Percentiles rank a stretch among this genome's conserved stretches.
Conservation (phyloP, 2,888 invertebrate species). For the Smittia sp. region DNA sequence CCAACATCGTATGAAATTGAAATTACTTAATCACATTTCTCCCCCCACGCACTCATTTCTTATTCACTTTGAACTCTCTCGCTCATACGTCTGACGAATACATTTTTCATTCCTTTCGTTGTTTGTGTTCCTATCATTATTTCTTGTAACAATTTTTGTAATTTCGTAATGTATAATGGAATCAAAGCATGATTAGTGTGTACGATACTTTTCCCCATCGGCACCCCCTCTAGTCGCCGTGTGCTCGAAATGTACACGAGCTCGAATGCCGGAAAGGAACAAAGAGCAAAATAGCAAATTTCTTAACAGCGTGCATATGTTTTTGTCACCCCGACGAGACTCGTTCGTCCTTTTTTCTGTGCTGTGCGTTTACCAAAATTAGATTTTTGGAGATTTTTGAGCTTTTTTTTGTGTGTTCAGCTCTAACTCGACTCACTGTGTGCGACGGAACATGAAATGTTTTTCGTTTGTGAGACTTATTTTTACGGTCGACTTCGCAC, state of each 20-base stretch:
- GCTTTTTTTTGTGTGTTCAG: not conserved
- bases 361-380: slow-evolving; percentile 9
- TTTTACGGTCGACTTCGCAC: slow-evolving; percentile 24
- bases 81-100: no score
- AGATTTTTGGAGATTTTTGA: slow-evolving; percentile 21
- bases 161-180: not conserved
- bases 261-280: not conserved
- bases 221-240: no score
- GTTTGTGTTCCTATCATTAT: not conserved
- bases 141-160: not conserved
- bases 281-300: no score
- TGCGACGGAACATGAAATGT: slow-evolving; percentile 6
- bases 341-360: slow-evolving; percentile 31
- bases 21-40: no score
- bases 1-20: no score
- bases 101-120: not conserved
- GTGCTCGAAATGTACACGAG: no score
- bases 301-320: slow-evolving; percentile 11
- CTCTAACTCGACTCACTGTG: not conserved
- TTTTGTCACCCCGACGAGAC: slow-evolving; percentile 32
- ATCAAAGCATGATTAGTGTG: slow-evolving; percentile 35
- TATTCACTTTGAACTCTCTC: no score
- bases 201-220: not conserved
- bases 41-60: not conserved
- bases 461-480: not conserved